Conservation (phyloP, 2,797 vertebrate species). For the Xiphorhynchus erythropygius region DNA sequence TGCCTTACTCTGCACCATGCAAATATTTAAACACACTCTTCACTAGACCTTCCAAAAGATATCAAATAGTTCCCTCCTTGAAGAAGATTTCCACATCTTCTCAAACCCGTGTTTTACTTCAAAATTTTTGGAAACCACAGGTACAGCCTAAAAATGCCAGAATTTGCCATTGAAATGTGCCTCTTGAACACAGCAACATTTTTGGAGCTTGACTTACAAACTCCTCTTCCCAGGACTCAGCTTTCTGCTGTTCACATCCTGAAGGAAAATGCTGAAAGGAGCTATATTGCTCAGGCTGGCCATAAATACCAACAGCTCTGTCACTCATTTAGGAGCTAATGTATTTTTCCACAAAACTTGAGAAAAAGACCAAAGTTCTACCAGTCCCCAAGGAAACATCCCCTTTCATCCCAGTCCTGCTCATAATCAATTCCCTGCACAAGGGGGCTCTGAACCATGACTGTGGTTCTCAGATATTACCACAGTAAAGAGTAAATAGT, state of each 20-base stretch:
- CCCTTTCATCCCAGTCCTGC: neutral
- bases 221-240: neutral
- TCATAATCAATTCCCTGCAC: neutral
- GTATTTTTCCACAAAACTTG: neutral
- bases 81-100: neutral
- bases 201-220: neutral
- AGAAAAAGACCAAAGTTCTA: neutral
- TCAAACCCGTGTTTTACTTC: neutral
- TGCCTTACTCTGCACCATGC: neutral
- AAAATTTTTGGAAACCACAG: neutral
- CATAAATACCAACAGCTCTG: neutral
- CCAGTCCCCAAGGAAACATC: neutral
- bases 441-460: neutral
- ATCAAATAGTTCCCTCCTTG: neutral
- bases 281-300: neutral
- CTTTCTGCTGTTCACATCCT: neutral
- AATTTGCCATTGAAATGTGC: neutral
- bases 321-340: neutral
- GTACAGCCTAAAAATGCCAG: neutral
- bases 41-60: neutral
- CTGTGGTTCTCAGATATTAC: neutral
- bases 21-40: neutral
- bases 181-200: rapidly evolving
- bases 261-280: neutral
- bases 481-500: neutral